Conservation (phyloP, 2,888 invertebrate species). For the Drosophila ustulata region DNA sequence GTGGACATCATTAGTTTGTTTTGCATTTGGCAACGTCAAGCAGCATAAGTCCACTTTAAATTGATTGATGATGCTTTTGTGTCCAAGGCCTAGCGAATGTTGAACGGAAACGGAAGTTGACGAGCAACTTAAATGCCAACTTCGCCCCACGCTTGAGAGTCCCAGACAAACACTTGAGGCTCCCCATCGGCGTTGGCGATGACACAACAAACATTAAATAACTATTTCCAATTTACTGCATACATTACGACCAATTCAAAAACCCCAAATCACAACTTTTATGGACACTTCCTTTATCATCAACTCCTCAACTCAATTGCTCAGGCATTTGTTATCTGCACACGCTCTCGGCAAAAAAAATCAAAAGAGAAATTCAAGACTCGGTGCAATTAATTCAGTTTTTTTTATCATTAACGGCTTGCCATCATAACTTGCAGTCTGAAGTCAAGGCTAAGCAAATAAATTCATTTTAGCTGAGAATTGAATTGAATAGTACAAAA, state of each 20-base stretch:
- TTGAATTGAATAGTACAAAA: too few species aligned
- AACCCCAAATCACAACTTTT: slow-evolving; percentile 11
- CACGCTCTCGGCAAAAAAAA: not conserved
- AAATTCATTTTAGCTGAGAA: too few species aligned
- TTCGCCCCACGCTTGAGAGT: not conserved
- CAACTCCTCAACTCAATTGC: not conserved
- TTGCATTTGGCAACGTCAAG: slow-evolving; percentile 61
- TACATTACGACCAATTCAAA: slow-evolving; percentile 16
- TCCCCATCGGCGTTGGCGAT: not conserved
- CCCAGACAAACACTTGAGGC: slow-evolving; percentile 13
- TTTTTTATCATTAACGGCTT: too few species aligned
- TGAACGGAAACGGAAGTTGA: slow-evolving; percentile 36
- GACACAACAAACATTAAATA: slow-evolving; percentile 26
- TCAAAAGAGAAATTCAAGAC: too few species aligned
- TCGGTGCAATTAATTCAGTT: not conserved
- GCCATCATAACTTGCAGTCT: too few species aligned
- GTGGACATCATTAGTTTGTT: slow-evolving; percentile 68
- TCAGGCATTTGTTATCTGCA: not conserved
- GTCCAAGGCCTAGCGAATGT: slow-evolving; percentile 31
- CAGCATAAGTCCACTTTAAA: slow-evolving; percentile 63
- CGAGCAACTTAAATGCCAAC: slow-evolving; percentile 36
- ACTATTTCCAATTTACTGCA: slow-evolving; percentile 28
- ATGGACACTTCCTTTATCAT: slow-evolving; percentile 8
- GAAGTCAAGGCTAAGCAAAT: too few species aligned
- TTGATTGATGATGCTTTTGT: slow-evolving; percentile 69